Evolutionary conservation across 2,888 invertebrate species (phyloP).

Genomic region (Nipponacmea schrenckii): DNA sequence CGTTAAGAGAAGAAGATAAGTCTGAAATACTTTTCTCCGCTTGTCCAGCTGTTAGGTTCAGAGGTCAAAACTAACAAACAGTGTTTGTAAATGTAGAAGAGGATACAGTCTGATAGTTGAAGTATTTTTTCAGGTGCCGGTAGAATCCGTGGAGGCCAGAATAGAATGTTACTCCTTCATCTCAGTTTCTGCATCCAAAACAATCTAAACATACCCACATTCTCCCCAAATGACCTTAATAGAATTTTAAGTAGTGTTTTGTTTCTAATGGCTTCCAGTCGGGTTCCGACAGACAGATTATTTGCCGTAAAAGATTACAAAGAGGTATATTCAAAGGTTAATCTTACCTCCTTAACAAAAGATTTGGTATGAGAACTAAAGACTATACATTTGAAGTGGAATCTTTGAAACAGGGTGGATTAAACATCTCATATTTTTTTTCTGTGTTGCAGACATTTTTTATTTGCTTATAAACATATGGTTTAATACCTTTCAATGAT

Average conservation of each 20-base stretch:
- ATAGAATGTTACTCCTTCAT: slow-evolving; percentile 7
- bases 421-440: no score
- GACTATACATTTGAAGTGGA: no score
- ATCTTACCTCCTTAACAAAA: slow-evolving; percentile 8
- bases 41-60: slow-evolving; percentile 15
- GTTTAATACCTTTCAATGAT: no score
- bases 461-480: no score
- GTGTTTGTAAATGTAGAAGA: slow-evolving; percentile 11
- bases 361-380: neutral
- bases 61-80: slow-evolving; percentile 15
- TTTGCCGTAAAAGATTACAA: slow-evolving; percentile 9
- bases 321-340: slow-evolving; percentile 9
- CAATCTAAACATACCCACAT: neutral
- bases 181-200: slow-evolving; percentile 5
- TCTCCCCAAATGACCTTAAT: slow-evolving; percentile 9
- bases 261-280: slow-evolving; percentile 7
- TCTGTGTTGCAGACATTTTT: no score
- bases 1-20: neutral
- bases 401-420: no score
- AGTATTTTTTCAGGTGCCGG: slow-evolving; percentile 15
- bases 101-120: slow-evolving; percentile 13
- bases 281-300: slow-evolving; percentile 3
- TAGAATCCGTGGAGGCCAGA: slow-evolving; percentile 6
- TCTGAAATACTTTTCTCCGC: neutral
- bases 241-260: slow-evolving; percentile 9